Base-by-base conservation (phyloP, 2,888 invertebrate genomes). In the Pristionchus fissidentatus region DNA sequence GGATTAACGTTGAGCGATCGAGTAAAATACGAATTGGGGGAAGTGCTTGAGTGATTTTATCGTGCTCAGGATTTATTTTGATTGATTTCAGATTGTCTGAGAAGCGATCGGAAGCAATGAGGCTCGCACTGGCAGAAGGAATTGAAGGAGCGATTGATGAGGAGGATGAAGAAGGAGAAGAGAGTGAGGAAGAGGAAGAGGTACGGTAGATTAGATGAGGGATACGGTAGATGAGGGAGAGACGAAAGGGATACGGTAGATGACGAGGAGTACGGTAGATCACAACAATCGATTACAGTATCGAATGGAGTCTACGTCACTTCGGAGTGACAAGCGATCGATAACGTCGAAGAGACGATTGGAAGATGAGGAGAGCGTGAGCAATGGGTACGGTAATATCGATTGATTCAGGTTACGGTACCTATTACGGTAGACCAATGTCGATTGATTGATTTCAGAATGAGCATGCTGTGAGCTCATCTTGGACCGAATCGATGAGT, bases 391-490 rank as follows among this genome's bases (percentile, higher is more conserved):
- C 35, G 78, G 52, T 55, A 55, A n/a, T n/a, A n/a, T n/a, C n/a
- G n/a, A n/a, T 46, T 15, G 10, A 26, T 46, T 29, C 19, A 46
- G 38, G 41, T 43, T 43, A 43, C 41, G 41, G 73, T 73, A 49
- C 41, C 8, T 3, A 70, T 26, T 70, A 70, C 41, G 19, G 70
- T 70, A 41, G 41, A 41, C 2, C n/a, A 10, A 19, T 41, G 38
- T 79, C 29, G 79, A 79, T 55, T 7, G n/a, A 8, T 57, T 15
- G n/a, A 3, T 79, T 79, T 35, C 79, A 79, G 79, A 57, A 79
- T 79, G 79, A 79, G 79, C 79, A 79, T 79, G 79, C 57, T 79
- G 79, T 79, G 79, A 79, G 79, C 70, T 70, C 70, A 66, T 38
- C 66, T 66, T 38, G 66, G 66, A 66, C 15, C 66, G 70, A 43